phyloP scores from a whole-genome alignment of 1,140 invertebrate genomes.

The Episyrphus balteatus region DNA sequence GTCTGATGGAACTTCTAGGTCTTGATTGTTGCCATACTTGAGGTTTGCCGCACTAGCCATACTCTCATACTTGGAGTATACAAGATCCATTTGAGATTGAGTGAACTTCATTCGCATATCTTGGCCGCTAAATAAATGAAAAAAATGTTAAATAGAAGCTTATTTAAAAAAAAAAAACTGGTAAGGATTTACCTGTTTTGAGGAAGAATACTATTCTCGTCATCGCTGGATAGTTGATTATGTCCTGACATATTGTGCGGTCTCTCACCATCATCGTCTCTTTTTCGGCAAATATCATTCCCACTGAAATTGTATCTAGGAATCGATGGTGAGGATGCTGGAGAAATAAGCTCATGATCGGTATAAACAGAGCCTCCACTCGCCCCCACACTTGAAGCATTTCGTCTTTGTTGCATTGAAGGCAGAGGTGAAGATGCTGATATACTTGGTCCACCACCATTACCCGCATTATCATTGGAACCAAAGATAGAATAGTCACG shows the following conservation, averaged over 20 bases:
- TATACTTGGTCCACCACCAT: conserved; percentile 19
- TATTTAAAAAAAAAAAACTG: neutral
- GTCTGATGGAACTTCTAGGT: conserved; percentile 29
- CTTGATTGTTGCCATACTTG: conserved; percentile 32
- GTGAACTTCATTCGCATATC: conserved; percentile 37
- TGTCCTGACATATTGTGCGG: conserved; percentile 28
- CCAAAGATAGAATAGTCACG: conserved; percentile 30
- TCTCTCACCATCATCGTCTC: conserved; percentile 24
- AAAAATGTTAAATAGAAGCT: neutral
- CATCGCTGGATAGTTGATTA: conserved; percentile 34
- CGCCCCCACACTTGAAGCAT: conserved; percentile 31
- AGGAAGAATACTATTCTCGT: conserved; percentile 37
- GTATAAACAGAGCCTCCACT: conserved; percentile 34
- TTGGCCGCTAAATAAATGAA: conserved; percentile 13
- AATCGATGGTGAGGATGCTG: conserved; percentile 34
- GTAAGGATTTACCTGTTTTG: conserved; percentile 25
- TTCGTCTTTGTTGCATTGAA: conserved; percentile 25
- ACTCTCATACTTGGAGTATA: conserved; percentile 36
- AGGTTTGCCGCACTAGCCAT: conserved; percentile 22
- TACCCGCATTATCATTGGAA: conserved; percentile 12
- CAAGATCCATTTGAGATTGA: conserved; percentile 34
- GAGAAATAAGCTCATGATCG: conserved; percentile 36
- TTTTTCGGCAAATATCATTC: conserved; percentile 32
- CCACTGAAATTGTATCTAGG: conserved; percentile 35
- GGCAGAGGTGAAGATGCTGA: conserved; percentile 32